Percentiles rank a stretch among this genome's conserved stretches.
Conservation (phyloP, 2,113 vertebrate genomes). For the Oriolus oriolus region DNA sequence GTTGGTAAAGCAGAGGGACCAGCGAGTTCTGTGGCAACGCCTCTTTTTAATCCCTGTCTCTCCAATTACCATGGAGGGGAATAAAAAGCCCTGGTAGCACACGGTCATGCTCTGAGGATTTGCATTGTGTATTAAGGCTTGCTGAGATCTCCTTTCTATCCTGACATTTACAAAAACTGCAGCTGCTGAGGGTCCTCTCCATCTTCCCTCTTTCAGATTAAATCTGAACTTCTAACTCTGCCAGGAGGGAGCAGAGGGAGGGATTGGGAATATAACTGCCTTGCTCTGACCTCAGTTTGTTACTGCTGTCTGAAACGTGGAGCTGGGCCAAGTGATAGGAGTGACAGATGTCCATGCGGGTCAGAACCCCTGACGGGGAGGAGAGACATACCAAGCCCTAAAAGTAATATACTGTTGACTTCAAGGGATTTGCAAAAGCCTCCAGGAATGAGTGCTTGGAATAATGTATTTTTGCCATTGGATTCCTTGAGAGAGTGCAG, state of each 20-base stretch:
- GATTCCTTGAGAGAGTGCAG: not conserved
- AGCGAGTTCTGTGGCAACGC: not conserved
- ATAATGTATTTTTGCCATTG: not conserved
- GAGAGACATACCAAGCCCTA: not conserved
- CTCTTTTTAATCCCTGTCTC: slow-evolving; percentile 24
- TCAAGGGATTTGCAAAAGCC: not conserved
- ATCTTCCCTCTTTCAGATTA: slow-evolving; percentile 29
- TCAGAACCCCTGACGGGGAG: not conserved
- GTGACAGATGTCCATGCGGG: not conserved
- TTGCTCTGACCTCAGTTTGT: accelerated
- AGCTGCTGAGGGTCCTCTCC: not conserved
- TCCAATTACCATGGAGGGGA: not conserved
- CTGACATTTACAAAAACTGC: slow-evolving; percentile 45
- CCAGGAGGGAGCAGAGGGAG: not conserved
- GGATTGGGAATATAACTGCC: not conserved
- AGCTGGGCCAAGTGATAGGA: not conserved
- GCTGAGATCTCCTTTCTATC: slow-evolving; percentile 25
- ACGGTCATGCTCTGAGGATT: not conserved
- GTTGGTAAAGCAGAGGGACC: not conserved
- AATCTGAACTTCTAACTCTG: slow-evolving; percentile 16
- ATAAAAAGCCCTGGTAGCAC: slow-evolving; percentile 5
- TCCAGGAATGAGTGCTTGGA: not conserved
- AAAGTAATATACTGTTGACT: not conserved
- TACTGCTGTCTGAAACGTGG: not conserved
- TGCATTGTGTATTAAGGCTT: slow-evolving; percentile 44